A percentile compares a stretch with the other conserved stretches of the same genome.
These are phyloP conservation scores for Megaceryle torquata DNA, from an alignment of 2,113 vertebrate genomes.

Conservation along the genomic window DNA sequence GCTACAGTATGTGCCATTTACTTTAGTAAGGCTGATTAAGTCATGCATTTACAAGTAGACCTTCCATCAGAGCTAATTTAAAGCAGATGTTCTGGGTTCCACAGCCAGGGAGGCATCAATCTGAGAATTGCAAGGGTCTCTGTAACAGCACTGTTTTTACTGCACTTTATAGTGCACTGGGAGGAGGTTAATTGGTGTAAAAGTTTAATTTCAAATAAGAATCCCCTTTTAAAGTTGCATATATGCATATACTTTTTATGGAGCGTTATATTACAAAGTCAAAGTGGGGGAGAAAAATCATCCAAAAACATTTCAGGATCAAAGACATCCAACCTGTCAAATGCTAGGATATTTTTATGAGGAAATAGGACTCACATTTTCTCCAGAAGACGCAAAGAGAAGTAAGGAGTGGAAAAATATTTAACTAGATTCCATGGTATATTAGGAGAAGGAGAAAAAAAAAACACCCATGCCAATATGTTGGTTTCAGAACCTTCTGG, in stretches of 20 bases:
- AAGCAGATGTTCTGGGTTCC: conserved; percentile 78
- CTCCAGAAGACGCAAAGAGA: conserved; percentile 67
- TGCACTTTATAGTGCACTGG: conserved; percentile 53
- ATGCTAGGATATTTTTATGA: conserved; percentile 71
- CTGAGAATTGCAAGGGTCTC: conserved; percentile 46
- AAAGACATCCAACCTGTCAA: conserved; percentile 72
- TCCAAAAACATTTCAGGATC: conserved; percentile 65
- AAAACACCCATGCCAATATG: conserved; percentile 47
- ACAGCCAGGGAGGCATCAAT: conserved; percentile 68
- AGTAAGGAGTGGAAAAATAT: conserved; percentile 69
- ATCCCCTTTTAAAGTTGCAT: conserved; percentile 70
- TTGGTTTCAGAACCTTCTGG: conserved; percentile 61
- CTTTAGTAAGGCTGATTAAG: conserved; percentile 79
- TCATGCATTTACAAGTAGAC: conserved; percentile 80
- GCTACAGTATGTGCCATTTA: conserved; percentile 72
- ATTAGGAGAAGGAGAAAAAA: conserved; percentile 41
- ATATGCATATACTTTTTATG: conserved; percentile 70
- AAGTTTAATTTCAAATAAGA: conserved; percentile 74
- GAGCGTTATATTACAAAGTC: conserved; percentile 73
- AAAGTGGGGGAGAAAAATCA: conserved; percentile 60
- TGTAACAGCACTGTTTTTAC: conserved; percentile 62
- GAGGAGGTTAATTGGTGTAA: conserved; percentile 67
- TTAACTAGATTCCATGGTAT: conserved; percentile 70
- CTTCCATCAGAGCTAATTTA: conserved; percentile 76
- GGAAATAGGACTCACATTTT: conserved; percentile 74